Base-by-base conservation (phyloP, 2,797 vertebrate species). In the Arremon aurantiirostris region DNA sequence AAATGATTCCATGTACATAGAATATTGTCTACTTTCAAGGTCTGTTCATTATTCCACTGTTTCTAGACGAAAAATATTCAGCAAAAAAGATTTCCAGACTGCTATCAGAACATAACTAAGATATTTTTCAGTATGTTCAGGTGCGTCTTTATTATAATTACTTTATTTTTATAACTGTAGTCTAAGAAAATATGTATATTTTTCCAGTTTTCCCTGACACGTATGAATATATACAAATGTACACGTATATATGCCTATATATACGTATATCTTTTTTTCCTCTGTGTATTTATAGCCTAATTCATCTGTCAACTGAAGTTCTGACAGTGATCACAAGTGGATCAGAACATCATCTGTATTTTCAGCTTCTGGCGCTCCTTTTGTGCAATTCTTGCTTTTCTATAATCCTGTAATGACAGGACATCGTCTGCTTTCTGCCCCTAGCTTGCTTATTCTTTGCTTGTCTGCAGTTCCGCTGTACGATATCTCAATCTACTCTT, bases 391-490 rank as follows among this genome's bases (percentile, higher is more conserved):
- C 21, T 65, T 87, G 4, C 10, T 57, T 71, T 91, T 71, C 42
- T 68, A 20, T 44, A 87, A 82, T 92, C 57, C 35, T 18, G 15
- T 77, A 69, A 77, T 75, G 35, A 53, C 32, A 49, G 28, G 18
- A 53, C 24, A 70, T 71, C 1, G 0, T 63, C 37, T 70, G 4
- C 16, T 63, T 92, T 72, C 68, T 89, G 9, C 41, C 57, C 55
- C 4, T 14, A 68, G 34, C 30, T 84, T 86, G 21, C 30, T 86
- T 93, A 77, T 80, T 85, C 42, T 85, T 90, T 80, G 9, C 53
- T 69, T 61, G 16, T 70, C 66, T 73, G 71, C 23, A 28, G 22
- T 53, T 95, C 47, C 8, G 1, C 46, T 75, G 17, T 35, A 26
- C 30, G 34, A 7, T 66, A 64, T 84, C 47, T 90, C 69, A 87